These are phyloP conservation scores for Thymelicus sylvestris DNA, from an alignment of 2,888 invertebrate genomes.

Conservation along the genomic window DNA sequence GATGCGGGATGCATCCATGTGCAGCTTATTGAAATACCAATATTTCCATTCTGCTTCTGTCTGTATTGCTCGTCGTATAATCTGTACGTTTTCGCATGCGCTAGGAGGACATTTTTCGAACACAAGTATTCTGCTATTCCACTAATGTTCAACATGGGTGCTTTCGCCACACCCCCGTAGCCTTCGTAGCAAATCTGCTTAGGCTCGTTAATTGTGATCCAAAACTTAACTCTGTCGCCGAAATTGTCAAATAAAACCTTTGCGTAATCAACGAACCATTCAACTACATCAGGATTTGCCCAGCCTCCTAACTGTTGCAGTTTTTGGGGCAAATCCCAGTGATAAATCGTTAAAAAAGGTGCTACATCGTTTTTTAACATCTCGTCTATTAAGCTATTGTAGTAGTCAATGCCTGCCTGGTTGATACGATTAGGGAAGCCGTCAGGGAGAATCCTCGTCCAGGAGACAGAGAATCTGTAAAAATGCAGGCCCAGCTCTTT, in stretches of 20 bases:
- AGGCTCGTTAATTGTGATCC: slow-evolving; percentile 87
- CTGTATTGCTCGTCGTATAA: slow-evolving; percentile 71
- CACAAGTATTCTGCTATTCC: slow-evolving; percentile 82
- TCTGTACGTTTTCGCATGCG: slow-evolving; percentile 83
- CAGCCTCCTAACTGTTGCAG: slow-evolving; percentile 85
- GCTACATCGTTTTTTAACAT: slow-evolving; percentile 59
- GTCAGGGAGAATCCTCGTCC: slow-evolving; percentile 86
- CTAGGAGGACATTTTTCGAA: slow-evolving; percentile 78
- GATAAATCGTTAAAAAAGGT: slow-evolving; percentile 85
- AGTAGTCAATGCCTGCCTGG: slow-evolving; percentile 86
- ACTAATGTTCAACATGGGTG: slow-evolving; percentile 64
- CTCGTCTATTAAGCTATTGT: slow-evolving; percentile 87
- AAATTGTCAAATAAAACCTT: slow-evolving; percentile 70
- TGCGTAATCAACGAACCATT: slow-evolving; percentile 81
- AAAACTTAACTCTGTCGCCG: slow-evolving; percentile 81
- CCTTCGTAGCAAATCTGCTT: slow-evolving; percentile 67
- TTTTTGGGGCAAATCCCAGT: slow-evolving; percentile 82
- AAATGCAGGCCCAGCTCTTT: slow-evolving; percentile 74
- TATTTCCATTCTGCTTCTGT: slow-evolving; percentile 55
- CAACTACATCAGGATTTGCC: slow-evolving; percentile 70
- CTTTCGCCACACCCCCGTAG: slow-evolving; percentile 70
- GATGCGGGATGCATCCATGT: slow-evolving; percentile 81
- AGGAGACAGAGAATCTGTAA: slow-evolving; percentile 86
- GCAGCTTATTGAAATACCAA: slow-evolving; percentile 67
- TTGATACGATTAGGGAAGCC: slow-evolving; percentile 84